Evolutionary conservation across 2,797 vertebrate species (phyloP), one percentile per base, ranked within the genome.

Genomic region (Danio kyathit): DNA sequence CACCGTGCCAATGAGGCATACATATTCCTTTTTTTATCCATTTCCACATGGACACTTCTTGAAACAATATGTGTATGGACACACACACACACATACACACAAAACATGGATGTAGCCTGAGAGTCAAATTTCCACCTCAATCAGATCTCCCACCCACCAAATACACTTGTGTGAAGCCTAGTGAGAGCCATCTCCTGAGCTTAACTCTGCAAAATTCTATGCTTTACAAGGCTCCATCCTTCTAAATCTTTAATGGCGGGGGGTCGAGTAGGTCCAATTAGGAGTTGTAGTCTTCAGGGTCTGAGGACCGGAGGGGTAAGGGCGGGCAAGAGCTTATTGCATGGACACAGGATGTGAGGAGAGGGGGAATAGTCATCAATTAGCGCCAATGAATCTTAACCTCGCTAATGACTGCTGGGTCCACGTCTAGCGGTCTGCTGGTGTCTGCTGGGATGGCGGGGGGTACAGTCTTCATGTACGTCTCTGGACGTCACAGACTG

Each of bases 401-500:
- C 89, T 71, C 85, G 64, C 79, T 90, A 89, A 92, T 90, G 90
- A 91, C 86, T 67, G 82, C 71, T 75, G 72, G 43, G 67, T 75
- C 19, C 67, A 59, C 21, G 63, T 80, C 72, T 67, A 76, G 69
- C 17, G 67, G 72, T 82, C 66, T 76, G 57, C 57, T 70, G 63
- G 77, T 67, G 78, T 57, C 70, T 57, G 56, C 54, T 67, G 52
- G 69, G 48, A 75, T 75, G 82, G 65, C 29, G 67, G 73, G 71
- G 64, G 80, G 79, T 80, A 87, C 80, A 85, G 82, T 71, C 86
- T 85, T 89, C 85, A 76, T 86, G 82, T 82, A 74, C 84, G 82
- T 88, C 82, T 84, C 85, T 82, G 87, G 91, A 92, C 89, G 86
- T 80, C 84, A 89, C 83, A 85, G 88, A 83, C 85, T 92, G 89